phyloP scores from a whole-genome alignment of 2,888 invertebrate species.

The Drosophila atripex region DNA sequence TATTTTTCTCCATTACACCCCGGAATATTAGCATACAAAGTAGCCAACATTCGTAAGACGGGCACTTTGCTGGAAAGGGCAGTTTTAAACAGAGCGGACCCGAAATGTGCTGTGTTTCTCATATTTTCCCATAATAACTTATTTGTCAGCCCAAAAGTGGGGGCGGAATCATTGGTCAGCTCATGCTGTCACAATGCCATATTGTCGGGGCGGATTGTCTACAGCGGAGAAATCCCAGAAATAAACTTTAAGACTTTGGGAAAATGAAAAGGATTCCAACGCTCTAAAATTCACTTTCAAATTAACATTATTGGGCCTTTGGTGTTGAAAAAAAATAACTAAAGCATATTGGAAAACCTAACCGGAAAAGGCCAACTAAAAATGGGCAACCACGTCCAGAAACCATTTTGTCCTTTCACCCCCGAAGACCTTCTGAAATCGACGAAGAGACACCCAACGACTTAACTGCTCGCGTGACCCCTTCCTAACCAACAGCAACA shows the following conservation, averaged over 20 bases:
- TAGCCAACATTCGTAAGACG: constrained; percentile 57
- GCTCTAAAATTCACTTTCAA: constrained; percentile 1
- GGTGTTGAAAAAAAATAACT: not conserved
- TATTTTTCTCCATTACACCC: constrained; percentile 15
- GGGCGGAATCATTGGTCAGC: constrained; percentile 35
- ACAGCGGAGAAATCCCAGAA: not conserved
- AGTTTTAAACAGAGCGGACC: constrained; percentile 16
- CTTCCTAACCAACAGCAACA: not conserved
- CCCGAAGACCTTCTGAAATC: not conserved
- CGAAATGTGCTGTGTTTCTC: constrained; percentile 73
- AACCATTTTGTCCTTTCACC: constrained; percentile 1
- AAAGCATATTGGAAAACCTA: constrained; percentile 40
- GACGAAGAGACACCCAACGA: constrained; percentile 11
- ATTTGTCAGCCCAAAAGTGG: constrained; percentile 53
- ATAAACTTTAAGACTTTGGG: not conserved
- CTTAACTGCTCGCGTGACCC: constrained; percentile 51
- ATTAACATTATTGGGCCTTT: constrained; percentile 53
- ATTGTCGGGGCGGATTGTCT: not conserved
- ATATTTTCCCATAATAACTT: constrained; percentile 81
- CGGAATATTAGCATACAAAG: constrained; percentile 79
- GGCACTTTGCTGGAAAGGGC: not conserved
- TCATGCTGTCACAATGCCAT: constrained; percentile 30
- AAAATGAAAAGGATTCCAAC: not conserved
- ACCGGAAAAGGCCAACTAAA: constrained; percentile 48
- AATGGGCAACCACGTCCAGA: constrained; percentile 62